phyloP scores from a whole-genome alignment of 2,113 vertebrate species.

The Sclerurus mexicanus region DNA sequence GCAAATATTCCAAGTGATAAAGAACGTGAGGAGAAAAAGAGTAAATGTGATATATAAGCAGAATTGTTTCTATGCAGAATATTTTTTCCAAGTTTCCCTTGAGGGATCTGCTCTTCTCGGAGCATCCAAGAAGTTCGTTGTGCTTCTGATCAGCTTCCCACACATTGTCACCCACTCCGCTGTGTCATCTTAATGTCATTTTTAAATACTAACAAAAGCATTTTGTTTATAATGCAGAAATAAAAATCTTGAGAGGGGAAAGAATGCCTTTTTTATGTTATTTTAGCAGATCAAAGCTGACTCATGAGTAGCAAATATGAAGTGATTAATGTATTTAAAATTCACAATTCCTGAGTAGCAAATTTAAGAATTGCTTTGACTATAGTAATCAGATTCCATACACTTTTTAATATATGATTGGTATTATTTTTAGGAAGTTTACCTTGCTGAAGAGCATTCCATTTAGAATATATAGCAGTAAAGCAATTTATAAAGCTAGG shows the following conservation, averaged over 20 bases:
- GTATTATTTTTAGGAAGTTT: background rate
- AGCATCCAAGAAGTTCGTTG: constrained; percentile 21
- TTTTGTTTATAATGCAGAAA: constrained; percentile 49
- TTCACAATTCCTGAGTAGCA: background rate
- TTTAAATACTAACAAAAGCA: constrained; percentile 53
- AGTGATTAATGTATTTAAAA: constrained; percentile 1
- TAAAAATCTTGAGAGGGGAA: constrained; percentile 9
- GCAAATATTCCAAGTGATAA: background rate
- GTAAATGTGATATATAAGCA: background rate
- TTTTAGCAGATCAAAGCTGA: constrained; percentile 25
- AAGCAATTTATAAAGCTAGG: background rate
- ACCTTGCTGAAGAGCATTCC: background rate
- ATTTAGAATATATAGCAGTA: background rate
- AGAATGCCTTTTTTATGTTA: background rate
- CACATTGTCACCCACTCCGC: constrained; percentile 44
- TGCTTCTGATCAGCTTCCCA: constrained; percentile 57
- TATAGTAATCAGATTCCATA: background rate
- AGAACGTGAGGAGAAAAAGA: background rate
- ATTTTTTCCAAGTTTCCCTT: constrained; percentile 11
- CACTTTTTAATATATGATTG: background rate
- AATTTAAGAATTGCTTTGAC: background rate
- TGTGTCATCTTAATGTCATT: constrained; percentile 57
- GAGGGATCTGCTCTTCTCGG: constrained; percentile 11
- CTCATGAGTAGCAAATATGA: constrained; percentile 2
- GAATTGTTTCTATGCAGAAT: background rate